Base-by-base conservation (phyloP, 1,140 invertebrate genomes). In the Potamilus streckersoni region DNA sequence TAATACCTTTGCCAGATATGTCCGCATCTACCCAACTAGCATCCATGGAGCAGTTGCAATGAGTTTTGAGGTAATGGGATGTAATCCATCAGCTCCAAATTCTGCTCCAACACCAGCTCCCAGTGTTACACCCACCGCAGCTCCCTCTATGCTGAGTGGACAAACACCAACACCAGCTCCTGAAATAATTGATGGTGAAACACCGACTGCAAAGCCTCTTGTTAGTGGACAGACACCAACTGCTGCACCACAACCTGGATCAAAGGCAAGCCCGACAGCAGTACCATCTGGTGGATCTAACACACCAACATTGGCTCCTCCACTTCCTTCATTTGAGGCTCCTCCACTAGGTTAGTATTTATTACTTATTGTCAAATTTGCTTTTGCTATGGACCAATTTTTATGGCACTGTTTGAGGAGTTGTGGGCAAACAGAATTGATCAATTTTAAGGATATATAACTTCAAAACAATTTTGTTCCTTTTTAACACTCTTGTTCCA, bases 61-160 rank as follows among this genome's bases (percentile, higher is more conserved):
- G 56, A 83, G 78, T 20, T 84, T 84, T 61, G 76, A 82, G 20
- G 68, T 84, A 13, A 59, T 82, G 20, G 83, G 83, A 2, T 84
- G 83, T 65, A 84, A 84, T 56, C 82, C 82, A 65, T 79, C 82
- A 19, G 49, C 60, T 61, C 23, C 65, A 20, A 80, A 78, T 20
- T 19, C 16, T 14, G 19, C 27, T 19, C 72, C 69, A 63, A 73
- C 79, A 57, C 62, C 70, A 27, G 27, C 68, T 17, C 23, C 66
- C 23, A 17, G 38, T 49, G 38, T 49, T 4, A 49, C 38, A 49
- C 38, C 38, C 38, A 49, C 38, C 0, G 38, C 38, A 49, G 38
- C 38, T 49, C 38, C 38, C 4, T 23, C 23, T 23, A 23, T 23
- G 23, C 23, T 23, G 23, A 23, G 23, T 23, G 38, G 38, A 49